Evolutionary conservation across 2,888 invertebrate genomes (phyloP).

Genomic region (Cecidostiba fungosa): DNA sequence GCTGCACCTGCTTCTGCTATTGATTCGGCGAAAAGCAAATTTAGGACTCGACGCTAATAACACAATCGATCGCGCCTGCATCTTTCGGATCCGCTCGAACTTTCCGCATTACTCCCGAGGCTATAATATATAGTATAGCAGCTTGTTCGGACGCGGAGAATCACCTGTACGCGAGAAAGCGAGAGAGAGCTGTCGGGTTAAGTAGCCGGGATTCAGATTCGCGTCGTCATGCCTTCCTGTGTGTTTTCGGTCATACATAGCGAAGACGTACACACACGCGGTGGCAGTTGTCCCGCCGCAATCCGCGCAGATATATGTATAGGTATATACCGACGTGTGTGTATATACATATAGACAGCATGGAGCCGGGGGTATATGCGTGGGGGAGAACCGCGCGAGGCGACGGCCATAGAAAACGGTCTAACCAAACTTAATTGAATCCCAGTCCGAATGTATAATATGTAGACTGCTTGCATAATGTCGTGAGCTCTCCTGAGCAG

Average conservation of each 20-base stretch:
- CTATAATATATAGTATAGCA: too few species aligned
- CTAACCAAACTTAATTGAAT: conserved; percentile 80
- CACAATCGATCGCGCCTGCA: background rate
- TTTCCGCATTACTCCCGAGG: background rate
- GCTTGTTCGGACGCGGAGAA: background rate
- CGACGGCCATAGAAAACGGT: conserved; percentile 70
- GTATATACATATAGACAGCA: background rate
- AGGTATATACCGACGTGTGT: background rate
- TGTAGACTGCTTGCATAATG: conserved; percentile 81
- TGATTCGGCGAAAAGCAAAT: conserved; percentile 9
- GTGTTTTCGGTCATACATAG: conserved; percentile 36
- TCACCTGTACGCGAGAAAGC: background rate
- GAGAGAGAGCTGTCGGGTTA: background rate
- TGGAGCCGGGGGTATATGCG: background rate
- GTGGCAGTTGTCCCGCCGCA: background rate
- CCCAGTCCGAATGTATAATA: conserved; percentile 80
- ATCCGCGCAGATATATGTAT: conserved; percentile 8
- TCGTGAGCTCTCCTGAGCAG: conserved; percentile 70
- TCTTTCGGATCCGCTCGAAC: background rate
- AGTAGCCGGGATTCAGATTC: conserved; percentile 32
- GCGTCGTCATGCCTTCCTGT: conserved; percentile 36
- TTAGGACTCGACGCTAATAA: conserved; percentile 1
- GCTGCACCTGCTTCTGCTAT: conserved; percentile 22
- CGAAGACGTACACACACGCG: background rate
- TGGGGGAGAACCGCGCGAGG: background rate